A percentile compares a stretch with the other conserved stretches of the same genome.
phyloP scores from a whole-genome alignment of 1,140 invertebrate genomes.

The Cydia fagiglandana region DNA sequence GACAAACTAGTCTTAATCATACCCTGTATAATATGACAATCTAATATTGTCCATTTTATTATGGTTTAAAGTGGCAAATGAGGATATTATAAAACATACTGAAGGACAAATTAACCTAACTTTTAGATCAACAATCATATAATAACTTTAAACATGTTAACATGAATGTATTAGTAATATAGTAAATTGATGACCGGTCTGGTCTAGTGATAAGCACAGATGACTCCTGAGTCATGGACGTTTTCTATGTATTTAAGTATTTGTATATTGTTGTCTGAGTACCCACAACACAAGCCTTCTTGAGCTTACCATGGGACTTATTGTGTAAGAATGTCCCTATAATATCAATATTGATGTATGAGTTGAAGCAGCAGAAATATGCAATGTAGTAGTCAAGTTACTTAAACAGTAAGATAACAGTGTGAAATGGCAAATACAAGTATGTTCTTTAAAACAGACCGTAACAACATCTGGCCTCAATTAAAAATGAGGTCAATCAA shows the following conservation, averaged over 20 bases:
- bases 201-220: too few relatives aligned
- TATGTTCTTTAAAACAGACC: neutral
- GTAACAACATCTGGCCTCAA: neutral
- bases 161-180: neutral
- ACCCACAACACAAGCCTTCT: too few relatives aligned
- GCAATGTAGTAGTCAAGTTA: neutral
- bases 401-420: neutral
- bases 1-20: neutral
- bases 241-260: too few relatives aligned
- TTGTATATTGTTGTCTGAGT: too few relatives aligned
- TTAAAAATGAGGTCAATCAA: neutral
- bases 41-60: neutral
- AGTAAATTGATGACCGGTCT: too few relatives aligned
- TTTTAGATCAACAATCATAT: neutral
- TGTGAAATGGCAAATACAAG: neutral
- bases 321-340: too few relatives aligned
- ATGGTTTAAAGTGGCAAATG: neutral
- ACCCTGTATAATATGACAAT: neutral
- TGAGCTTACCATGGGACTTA: too few relatives aligned
- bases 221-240: too few relatives aligned
- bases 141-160: neutral
- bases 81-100: slow-evolving; percentile 28
- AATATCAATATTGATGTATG: too few relatives aligned
- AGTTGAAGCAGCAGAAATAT: neutral
- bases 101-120: slow-evolving; percentile 13